These are phyloP conservation scores for Ptychoptera contaminata DNA, from an alignment of 2,888 invertebrate genomes.

Conservation along the genomic window DNA sequence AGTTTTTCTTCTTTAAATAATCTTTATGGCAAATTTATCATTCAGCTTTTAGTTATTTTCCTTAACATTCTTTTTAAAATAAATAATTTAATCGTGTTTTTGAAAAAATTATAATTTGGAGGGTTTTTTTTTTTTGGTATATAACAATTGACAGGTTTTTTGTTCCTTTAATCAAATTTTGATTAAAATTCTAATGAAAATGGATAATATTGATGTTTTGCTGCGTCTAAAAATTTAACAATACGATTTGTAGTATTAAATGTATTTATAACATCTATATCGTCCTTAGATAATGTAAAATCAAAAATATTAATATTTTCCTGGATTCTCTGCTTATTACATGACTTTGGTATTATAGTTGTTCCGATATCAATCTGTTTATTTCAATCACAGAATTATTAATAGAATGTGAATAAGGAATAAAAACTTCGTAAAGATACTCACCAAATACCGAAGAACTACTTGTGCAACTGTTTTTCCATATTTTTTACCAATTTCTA, in stretches of 20 bases:
- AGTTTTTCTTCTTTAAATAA: too few relatives aligned
- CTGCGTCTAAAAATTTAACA: slow-evolving; percentile 10
- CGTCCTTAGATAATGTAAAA: slow-evolving; percentile 33
- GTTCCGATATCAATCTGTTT: slow-evolving; percentile 32
- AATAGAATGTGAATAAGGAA: too few relatives aligned
- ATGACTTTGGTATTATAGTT: slow-evolving; percentile 35
- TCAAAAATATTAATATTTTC: slow-evolving; percentile 36
- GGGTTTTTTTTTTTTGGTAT: too few relatives aligned
- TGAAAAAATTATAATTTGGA: too few relatives aligned
- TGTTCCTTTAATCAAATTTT: too few relatives aligned
- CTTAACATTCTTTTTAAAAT: neutral
- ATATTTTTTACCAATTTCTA: slow-evolving; percentile 40
- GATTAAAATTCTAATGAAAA: slow-evolving; percentile 24
- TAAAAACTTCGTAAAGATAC: too few relatives aligned
- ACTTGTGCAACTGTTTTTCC: slow-evolving; percentile 45
- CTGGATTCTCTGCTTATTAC: slow-evolving; percentile 28
- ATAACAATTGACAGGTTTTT: too few relatives aligned
- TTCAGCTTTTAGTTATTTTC: neutral
- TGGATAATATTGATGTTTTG: slow-evolving; percentile 25
- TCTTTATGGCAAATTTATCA: too few relatives aligned
- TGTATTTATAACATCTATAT: slow-evolving; percentile 32
- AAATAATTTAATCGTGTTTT: too few relatives aligned
- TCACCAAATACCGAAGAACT: slow-evolving; percentile 22
- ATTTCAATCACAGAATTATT: too few relatives aligned
- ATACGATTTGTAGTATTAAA: slow-evolving; percentile 31